Conservation (phyloP, 2,113 vertebrate genomes). For the Gracilinanus agilis region DNA sequence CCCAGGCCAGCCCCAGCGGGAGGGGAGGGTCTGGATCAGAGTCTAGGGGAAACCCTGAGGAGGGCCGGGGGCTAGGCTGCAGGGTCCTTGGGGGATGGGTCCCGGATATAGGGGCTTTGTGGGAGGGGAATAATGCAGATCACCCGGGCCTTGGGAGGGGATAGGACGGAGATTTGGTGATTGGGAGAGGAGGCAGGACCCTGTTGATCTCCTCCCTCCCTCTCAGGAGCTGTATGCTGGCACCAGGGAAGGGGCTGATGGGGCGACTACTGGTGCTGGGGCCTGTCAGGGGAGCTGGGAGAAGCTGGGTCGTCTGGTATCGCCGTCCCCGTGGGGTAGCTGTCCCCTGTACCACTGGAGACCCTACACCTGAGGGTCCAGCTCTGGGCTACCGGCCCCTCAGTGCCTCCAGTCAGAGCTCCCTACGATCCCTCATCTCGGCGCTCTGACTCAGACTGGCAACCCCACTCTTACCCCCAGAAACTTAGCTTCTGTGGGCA, state of each 20-base stretch:
- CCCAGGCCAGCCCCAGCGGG: neutral
- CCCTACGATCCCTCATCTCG: conserved; percentile 82
- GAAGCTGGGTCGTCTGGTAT: conserved; percentile 81
- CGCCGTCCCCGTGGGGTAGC: conserved; percentile 75
- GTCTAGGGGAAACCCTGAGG: neutral
- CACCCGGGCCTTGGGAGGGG: neutral
- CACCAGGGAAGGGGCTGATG: conserved; percentile 69
- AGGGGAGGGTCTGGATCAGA: neutral
- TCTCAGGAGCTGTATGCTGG: conserved; percentile 76
- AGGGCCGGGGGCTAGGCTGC: neutral
- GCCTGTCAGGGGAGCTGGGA: conserved; percentile 60
- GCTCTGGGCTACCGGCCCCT: conserved; percentile 70
- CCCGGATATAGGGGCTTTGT: neutral
- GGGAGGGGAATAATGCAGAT: neutral
- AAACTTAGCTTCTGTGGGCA: neutral
- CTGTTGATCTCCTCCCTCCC: conserved; percentile 58
- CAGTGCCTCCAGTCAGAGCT: conserved; percentile 80
- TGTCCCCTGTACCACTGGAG: conserved; percentile 58
- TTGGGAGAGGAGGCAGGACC: neutral
- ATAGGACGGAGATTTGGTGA: neutral
- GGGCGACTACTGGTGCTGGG: conserved; percentile 47
- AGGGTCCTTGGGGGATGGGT: conserved; percentile 11
- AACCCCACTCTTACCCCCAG: neutral
- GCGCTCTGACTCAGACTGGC: conserved; percentile 73
- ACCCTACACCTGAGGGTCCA: conserved; percentile 63